phyloP scores from a whole-genome alignment of 2,797 vertebrate species.

The Halcyon leucocephala region DNA sequence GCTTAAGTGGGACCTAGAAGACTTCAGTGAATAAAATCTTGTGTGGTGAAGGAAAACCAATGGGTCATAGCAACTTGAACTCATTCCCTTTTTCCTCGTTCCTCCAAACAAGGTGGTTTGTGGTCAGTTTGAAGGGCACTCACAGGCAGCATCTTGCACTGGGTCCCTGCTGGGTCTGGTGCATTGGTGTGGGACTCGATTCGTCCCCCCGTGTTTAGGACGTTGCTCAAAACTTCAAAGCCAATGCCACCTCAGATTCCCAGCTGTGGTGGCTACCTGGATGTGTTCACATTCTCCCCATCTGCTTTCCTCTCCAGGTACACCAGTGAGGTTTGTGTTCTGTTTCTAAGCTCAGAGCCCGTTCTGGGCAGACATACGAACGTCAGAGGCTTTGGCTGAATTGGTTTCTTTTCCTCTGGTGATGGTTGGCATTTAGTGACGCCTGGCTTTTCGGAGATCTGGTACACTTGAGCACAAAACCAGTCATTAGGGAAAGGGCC shows the following conservation, averaged over 20 bases:
- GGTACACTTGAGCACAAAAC: neutral
- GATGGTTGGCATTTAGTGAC: neutral
- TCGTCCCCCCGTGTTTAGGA: neutral
- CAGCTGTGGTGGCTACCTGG: neutral
- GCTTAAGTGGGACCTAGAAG: neutral
- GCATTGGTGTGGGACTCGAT: rapidly evolving
- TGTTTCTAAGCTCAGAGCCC: neutral
- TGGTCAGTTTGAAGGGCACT: rapidly evolving
- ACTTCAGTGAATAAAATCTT: neutral
- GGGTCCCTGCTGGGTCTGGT: neutral
- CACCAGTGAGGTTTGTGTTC: neutral
- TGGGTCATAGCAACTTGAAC: neutral
- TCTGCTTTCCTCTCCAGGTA: neutral
- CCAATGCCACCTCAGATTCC: neutral
- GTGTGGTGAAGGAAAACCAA: neutral
- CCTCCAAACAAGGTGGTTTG: neutral
- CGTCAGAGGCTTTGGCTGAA: neutral
- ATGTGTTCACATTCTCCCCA: neutral
- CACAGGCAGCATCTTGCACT: neutral
- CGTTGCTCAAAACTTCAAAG: neutral
- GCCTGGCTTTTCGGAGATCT: neutral
- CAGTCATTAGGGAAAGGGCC: neutral
- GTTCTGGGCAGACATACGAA: rapidly evolving
- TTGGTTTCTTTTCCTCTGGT: neutral
- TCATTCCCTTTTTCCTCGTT: neutral